Conservation (phyloP, 1,140 invertebrate genomes). For the Drosophila bocki region DNA sequence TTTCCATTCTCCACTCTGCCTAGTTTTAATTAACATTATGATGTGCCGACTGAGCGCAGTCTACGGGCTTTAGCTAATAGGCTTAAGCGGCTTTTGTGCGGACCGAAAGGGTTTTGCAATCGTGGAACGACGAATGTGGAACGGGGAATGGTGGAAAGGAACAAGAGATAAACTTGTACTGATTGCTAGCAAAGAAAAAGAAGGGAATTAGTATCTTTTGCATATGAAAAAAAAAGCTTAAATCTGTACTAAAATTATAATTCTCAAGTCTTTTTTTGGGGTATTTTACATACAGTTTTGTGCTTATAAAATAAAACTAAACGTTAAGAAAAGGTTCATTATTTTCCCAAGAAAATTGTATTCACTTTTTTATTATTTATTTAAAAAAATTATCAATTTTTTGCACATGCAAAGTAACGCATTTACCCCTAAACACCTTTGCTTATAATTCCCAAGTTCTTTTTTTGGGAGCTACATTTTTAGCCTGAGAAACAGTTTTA, state of each 20-base stretch:
- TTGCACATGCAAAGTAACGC: too few species aligned
- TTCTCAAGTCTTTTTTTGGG: slow-evolving; percentile 14
- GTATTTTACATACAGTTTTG: background rate
- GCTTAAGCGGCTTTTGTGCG: slow-evolving; percentile 50
- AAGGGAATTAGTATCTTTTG: background rate
- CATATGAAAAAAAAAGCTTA: background rate
- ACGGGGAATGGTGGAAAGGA: slow-evolving; percentile 12
- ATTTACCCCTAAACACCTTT: background rate
- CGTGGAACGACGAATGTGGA: slow-evolving; percentile 3
- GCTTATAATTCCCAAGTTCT: background rate
- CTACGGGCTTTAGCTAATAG: slow-evolving; percentile 51
- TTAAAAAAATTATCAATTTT: too few species aligned
- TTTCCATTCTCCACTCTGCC: slow-evolving; percentile 13
- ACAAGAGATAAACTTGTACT: slow-evolving; percentile 19
- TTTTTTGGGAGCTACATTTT: background rate
- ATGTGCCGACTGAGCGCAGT: slow-evolving; percentile 45
- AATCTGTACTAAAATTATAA: background rate
- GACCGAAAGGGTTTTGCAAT: slow-evolving; percentile 39
- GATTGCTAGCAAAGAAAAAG: background rate
- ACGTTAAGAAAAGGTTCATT: too few species aligned
- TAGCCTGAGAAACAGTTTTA: background rate
- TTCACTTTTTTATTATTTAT: background rate
- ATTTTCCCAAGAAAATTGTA: too few species aligned
- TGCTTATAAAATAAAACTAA: too few species aligned
- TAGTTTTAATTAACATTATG: slow-evolving; percentile 62